Base-by-base conservation (phyloP, 2,888 invertebrate species). In the Melanostoma scalare region DNA sequence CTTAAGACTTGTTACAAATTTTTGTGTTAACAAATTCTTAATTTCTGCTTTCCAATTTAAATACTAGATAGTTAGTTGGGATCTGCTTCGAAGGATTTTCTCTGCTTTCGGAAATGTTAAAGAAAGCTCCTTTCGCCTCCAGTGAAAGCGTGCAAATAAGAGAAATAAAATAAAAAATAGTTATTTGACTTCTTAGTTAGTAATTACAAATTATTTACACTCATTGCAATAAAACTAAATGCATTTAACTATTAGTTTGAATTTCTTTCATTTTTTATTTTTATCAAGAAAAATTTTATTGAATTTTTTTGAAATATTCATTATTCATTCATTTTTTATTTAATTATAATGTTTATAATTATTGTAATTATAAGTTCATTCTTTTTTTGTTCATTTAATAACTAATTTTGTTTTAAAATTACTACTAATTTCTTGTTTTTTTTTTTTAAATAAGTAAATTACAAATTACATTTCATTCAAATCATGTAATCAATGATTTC, bases 281-380 rank as follows among this genome's bases (percentile, higher is more conserved):
- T 79, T 84, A 84, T 84, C 84, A 79, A 84, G 84, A 84, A 84
- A 84, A 84, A 79, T 67, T 84, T 58, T 84, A 84, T 75, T 84
- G 79, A 79, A 84, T 84, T 79, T 84, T 77, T 84, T 79, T 79
- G 60, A 79, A 75, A 84, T 79, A 84, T 75, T 75, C 74, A 75
- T 71, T 84, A 63, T 71, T 75, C 71, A 71, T 86, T 87, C 75
- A 78, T 72, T 69, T 84, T 84, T 77, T 87, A 77, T 88, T 86
- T 88, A 88, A 87, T 87, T 86, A 85, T 88, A 87, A 86, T 85
- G 86, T 88, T 79, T 87, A 89, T 88, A 89, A 88, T 88, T 89
- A 88, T 87, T 86, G 86, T 88, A 89, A 87, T 86, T 89, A 88
- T 86, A 89, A 89, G 86, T 87, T 88, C 74, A 58, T 86, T 86